A percentile compares a stretch with the other conserved stretches of the same genome.
Evolutionary conservation across 2,888 invertebrate genomes (phyloP).

Genomic region (Lordiphosa fenestrarum): DNA sequence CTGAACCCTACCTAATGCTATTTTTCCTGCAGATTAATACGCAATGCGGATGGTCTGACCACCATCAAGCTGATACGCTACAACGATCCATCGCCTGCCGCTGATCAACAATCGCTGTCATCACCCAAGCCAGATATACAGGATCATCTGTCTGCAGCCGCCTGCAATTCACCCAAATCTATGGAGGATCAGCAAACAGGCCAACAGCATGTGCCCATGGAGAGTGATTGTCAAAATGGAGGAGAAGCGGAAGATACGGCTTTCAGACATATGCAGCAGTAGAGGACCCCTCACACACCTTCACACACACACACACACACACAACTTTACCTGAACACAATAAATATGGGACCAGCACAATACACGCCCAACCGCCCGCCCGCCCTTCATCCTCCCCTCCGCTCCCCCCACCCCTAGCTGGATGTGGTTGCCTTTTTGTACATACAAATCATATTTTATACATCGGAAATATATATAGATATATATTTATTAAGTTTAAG

Average conservation of each 20-base stretch:
- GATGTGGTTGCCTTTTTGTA: constrained; percentile 45
- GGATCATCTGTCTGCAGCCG: constrained; percentile 16
- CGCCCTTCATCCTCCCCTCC: not conserved
- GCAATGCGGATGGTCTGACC: constrained; percentile 80
- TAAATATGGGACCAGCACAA: constrained; percentile 37
- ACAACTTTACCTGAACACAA: constrained; percentile 38
- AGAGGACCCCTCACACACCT: constrained; percentile 11
- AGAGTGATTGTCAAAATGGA: constrained; percentile 54
- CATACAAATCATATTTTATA: constrained; percentile 37
- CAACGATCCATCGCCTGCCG: constrained; percentile 57
- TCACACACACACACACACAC: constrained; percentile 11
- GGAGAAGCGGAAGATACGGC: constrained; percentile 53
- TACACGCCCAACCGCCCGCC: not conserved
- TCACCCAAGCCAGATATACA: constrained; percentile 45
- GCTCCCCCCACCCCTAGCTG: constrained; percentile 23
- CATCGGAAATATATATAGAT: constrained; percentile 29
- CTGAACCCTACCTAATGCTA: no score
- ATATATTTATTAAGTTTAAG: constrained; percentile 50
- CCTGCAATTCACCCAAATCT: constrained; percentile 42
- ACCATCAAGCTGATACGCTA: constrained; percentile 80
- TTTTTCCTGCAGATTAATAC: constrained; percentile 73
- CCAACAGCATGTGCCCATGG: constrained; percentile 52
- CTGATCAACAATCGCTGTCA: constrained; percentile 10
- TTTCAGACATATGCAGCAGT: constrained; percentile 67
- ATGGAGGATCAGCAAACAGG: constrained; percentile 37